Base-by-base conservation (phyloP, 1,140 invertebrate species). In the Mycetomoellerius zeteki region DNA sequence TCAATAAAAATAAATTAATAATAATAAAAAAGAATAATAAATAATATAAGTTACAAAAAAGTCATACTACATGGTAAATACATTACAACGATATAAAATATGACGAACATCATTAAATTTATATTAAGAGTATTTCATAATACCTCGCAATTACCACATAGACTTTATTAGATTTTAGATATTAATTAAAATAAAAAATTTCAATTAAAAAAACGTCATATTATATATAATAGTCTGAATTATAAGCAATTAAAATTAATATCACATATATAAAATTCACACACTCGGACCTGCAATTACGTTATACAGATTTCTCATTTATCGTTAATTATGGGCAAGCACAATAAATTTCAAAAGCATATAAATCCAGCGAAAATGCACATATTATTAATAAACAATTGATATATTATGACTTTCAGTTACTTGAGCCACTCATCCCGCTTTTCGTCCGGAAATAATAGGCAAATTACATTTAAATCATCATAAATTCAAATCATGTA, bases 331-430 rank as follows among this genome's bases (percentile, higher is more conserved):
- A 54, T 43, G 2, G 16, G 14, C 10, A 27, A 5, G 0, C 8
- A 27, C 21, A 62, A 62, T 27, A 56, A 27, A 24, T 64, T 64
- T 64, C 7, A 64, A 64, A 64, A 14, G 60, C 60, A 12, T 43
- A 43, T 62, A 62, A 27, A 27, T 62, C 21, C 16, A 33, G 62
- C 62, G 7, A 30, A 67, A 43, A 21, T 43, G 19, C 12, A 14
- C 33, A 21, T 37, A 67, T 67, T 21, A 67, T 43, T 67, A 43
- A 67, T 37, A 67, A 67, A 37, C n/a, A 67, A 21, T 67, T 7
- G 4, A 8, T 21, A 43, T 37, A 21, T 67, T 21, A 67, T 14
- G 19, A 21, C 27, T 37, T 67, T 67, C 10, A 43, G 16, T 43
- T 67, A 21, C 33, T 67, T 67, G 7, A 21, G 33, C 64, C n/a